phyloP scores from a whole-genome alignment of 2,113 vertebrate genomes.

The Perca flavescens region DNA sequence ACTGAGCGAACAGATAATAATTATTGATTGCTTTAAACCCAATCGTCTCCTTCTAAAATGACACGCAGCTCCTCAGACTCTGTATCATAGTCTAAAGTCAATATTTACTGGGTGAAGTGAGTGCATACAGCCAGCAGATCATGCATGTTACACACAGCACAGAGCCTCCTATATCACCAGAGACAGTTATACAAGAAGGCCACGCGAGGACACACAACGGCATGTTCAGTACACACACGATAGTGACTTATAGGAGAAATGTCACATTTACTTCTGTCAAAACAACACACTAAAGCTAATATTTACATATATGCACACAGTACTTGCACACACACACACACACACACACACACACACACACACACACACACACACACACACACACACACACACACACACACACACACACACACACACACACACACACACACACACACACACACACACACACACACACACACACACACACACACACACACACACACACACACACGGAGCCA shows the following conservation, averaged over 20 bases:
- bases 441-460: not conserved
- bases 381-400: not conserved
- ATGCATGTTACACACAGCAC: conserved; percentile 11
- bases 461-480: not conserved
- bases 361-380: not conserved
- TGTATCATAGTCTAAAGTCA: not conserved
- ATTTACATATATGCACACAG: not conserved
- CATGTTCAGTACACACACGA: not conserved
- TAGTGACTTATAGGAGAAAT: not conserved
- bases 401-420: not conserved
- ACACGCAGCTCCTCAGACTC: not conserved
- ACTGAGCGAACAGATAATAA: not conserved
- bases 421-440: not conserved
- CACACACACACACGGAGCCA: not conserved
- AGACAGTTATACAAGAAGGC: conserved; percentile 47
- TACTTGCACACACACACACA: not conserved
- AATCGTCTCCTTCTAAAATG: conserved; percentile 3
- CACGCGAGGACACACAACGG: conserved; percentile 35
- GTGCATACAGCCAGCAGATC: not conserved
- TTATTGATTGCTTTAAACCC: not conserved
- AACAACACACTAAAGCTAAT: not conserved
- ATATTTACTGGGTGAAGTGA: conserved; percentile 5
- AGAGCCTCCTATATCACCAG: conserved; percentile 24
- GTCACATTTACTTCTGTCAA: not conserved
- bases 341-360: not conserved